Conservation (phyloP, 2,113 vertebrate species). For the Quiscalus mexicanus region DNA sequence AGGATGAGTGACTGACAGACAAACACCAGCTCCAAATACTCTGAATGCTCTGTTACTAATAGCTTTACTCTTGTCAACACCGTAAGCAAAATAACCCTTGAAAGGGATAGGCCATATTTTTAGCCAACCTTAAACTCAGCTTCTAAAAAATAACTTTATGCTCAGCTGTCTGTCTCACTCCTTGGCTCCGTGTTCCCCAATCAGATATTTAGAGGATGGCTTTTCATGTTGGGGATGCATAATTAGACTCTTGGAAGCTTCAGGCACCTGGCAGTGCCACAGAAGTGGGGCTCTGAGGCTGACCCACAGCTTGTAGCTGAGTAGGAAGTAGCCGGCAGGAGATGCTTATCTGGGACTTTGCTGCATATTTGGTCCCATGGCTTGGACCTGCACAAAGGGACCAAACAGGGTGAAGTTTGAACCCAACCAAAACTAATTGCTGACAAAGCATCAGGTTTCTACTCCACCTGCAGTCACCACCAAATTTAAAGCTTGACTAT, state of each 20-base stretch:
- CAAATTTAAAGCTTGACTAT: neutral
- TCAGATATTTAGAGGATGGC: neutral
- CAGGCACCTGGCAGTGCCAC: neutral
- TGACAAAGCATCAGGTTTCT: neutral
- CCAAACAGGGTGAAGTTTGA: neutral
- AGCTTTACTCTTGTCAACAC: conserved; percentile 50
- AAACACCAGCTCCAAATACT: conserved; percentile 48
- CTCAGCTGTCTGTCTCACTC: neutral
- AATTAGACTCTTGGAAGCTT: neutral
- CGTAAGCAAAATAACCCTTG: conserved; percentile 21
- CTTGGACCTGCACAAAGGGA: neutral
- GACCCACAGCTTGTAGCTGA: neutral
- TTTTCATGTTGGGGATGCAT: neutral
- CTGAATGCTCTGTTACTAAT: conserved; percentile 3
- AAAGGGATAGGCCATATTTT: conserved; percentile 39
- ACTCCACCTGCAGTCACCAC: neutral
- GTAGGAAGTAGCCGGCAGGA: neutral
- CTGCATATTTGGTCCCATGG: neutral
- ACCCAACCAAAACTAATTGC: neutral
- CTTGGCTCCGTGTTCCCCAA: neutral
- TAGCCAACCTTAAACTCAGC: conserved; percentile 37
- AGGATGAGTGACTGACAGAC: conserved; percentile 51
- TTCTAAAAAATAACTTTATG: neutral
- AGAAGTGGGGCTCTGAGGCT: neutral
- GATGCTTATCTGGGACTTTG: neutral